A percentile compares a stretch with the other conserved stretches of the same genome.
These are phyloP conservation scores for Polymixis lichenea DNA, from an alignment of 2,888 invertebrate species.

Conservation along the genomic window DNA sequence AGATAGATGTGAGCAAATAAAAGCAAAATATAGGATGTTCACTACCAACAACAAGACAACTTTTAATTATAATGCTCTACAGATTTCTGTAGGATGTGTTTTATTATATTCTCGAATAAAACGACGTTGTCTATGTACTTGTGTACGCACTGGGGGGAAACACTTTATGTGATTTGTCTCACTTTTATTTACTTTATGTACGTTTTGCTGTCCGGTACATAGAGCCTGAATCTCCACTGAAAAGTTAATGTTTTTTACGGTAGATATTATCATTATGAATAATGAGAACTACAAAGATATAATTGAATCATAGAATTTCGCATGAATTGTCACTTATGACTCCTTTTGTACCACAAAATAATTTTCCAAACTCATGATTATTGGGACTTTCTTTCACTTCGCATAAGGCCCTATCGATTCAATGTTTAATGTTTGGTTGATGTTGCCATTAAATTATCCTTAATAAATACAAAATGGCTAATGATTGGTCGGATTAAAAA, in stretches of 20 bases:
- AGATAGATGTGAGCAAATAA: slow-evolving; percentile 75
- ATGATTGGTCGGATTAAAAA: neutral
- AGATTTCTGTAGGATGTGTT: slow-evolving; percentile 32
- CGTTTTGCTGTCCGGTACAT: neutral
- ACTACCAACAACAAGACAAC: slow-evolving; percentile 54
- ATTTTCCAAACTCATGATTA: neutral
- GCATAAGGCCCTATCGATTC: neutral
- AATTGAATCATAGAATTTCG: neutral
- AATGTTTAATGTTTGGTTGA: neutral
- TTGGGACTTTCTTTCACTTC: neutral
- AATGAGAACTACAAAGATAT: slow-evolving; percentile 5
- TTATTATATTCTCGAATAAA: slow-evolving; percentile 39
- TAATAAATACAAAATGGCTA: neutral
- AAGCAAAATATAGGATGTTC: slow-evolving; percentile 72
- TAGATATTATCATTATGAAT: slow-evolving; percentile 4
- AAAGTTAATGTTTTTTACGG: neutral
- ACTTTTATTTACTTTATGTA: slow-evolving; percentile 9
- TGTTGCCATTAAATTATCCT: neutral
- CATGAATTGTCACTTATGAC: neutral
- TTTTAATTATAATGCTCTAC: slow-evolving; percentile 64
- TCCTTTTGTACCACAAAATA: neutral
- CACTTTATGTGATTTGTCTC: slow-evolving; percentile 23
- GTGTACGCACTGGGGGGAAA: slow-evolving; percentile 3
- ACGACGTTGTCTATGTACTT: neutral
- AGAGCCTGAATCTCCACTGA: neutral